Percentiles rank a stretch among this genome's conserved stretches.
These are phyloP conservation scores for Leptopilina boulardi DNA, from an alignment of 1,140 invertebrate species.

Conservation along the genomic window DNA sequence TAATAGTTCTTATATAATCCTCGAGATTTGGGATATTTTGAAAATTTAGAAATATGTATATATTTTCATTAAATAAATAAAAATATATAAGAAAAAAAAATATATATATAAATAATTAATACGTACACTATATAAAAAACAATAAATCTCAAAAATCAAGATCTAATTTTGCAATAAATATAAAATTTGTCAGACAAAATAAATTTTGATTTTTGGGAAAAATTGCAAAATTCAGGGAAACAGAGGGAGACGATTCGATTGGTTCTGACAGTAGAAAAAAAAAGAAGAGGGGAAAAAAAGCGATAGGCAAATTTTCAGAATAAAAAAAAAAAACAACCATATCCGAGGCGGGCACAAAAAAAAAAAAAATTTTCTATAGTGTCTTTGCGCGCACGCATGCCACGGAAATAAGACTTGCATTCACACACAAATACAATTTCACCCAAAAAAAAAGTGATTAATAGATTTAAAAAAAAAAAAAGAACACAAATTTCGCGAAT, in stretches of 20 bases:
- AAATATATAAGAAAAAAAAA: not conserved
- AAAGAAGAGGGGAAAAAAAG: slow-evolving; percentile 8
- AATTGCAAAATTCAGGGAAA: not conserved
- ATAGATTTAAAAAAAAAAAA: not conserved
- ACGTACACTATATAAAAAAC: not conserved
- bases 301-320: slow-evolving; percentile 9
- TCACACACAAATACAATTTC: not conserved
- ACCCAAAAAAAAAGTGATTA: slow-evolving; percentile 4
- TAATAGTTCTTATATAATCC: not conserved
- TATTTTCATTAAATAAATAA: slow-evolving; percentile 13
- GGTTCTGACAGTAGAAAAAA: slow-evolving; percentile 35
- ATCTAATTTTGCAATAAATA: too few species aligned
- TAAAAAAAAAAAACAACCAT: slow-evolving; percentile 62
- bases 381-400: slow-evolving; percentile 40
- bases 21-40: slow-evolving; percentile 4
- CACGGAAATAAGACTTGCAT: not conserved
- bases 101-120: not conserved
- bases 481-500: not conserved
- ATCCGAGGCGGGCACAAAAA: slow-evolving; percentile 63
- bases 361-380: slow-evolving; percentile 52
- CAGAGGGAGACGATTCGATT: slow-evolving; percentile 39
- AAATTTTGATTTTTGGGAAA: slow-evolving; percentile 21
- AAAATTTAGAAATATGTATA: slow-evolving; percentile 9
- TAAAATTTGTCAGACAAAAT: not conserved
- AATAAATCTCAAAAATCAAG: slow-evolving; percentile 6